Evolutionary conservation across 2,113 vertebrate species (phyloP).

Genomic region (Romanogobio albipinnatus): DNA sequence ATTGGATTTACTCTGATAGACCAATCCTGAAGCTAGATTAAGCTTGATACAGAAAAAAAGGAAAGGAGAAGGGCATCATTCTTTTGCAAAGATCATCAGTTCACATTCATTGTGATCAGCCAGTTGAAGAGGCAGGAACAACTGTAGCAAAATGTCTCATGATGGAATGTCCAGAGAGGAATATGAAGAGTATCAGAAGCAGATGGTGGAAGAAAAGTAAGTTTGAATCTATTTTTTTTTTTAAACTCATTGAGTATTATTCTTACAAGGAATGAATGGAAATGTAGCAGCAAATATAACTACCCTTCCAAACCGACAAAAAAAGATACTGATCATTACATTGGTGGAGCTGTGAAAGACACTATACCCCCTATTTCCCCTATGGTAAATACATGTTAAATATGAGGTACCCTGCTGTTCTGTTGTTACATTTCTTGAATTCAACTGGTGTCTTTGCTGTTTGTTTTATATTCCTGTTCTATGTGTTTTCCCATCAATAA

Average conservation of each 20-base stretch:
- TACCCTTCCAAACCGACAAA: background rate
- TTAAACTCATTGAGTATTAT: background rate
- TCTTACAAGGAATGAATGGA: background rate
- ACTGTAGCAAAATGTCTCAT: constrained; percentile 11
- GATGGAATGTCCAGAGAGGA: constrained; percentile 84
- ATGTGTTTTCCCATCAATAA: constrained; percentile 46
- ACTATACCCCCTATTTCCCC: background rate
- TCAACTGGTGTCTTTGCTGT: background rate
- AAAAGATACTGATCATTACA: background rate
- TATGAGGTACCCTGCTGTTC: background rate
- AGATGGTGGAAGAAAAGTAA: constrained; percentile 88
- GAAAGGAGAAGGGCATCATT: background rate
- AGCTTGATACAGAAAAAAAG: constrained; percentile 14
- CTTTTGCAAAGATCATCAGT: background rate
- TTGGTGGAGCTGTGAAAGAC: background rate
- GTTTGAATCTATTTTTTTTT: constrained; percentile 62
- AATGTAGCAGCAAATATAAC: background rate
- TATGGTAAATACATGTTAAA: background rate
- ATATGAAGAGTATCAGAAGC: constrained; percentile 87
- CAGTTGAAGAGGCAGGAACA: background rate
- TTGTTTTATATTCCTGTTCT: background rate
- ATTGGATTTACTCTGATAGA: constrained; percentile 41
- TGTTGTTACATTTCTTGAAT: background rate
- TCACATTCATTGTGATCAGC: background rate
- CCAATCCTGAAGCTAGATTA: constrained; percentile 39